Evolutionary conservation across 1,140 invertebrate species (phyloP).

Genomic region (Neuroterus valhalla): DNA sequence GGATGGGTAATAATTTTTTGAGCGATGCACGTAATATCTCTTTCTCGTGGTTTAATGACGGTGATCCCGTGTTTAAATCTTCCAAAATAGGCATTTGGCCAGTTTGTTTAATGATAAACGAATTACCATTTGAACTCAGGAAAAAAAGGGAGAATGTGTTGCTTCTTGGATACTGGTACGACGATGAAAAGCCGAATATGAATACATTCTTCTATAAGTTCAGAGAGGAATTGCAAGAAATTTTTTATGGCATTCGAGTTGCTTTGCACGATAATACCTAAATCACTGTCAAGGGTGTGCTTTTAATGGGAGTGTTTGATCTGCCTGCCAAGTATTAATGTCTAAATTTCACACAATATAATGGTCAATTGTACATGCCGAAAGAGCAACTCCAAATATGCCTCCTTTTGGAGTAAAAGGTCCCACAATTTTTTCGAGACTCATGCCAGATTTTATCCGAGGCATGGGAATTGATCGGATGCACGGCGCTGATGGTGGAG

Average conservation of each 20-base stretch:
- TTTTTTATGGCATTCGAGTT: neutral
- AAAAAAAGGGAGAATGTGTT: neutral
- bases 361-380: neutral
- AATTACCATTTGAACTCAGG: constrained; percentile 73
- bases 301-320: neutral
- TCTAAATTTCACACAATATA: neutral
- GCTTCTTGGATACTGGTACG: constrained; percentile 41
- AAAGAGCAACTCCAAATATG: neutral
- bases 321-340: neutral
- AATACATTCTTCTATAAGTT: constrained; percentile 10
- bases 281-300: neutral
- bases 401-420: neutral
- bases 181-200: constrained; percentile 35
- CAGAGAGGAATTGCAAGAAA: neutral
- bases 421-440: neutral
- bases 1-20: neutral
- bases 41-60: neutral
- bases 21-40: neutral
- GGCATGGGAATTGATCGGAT: neutral
- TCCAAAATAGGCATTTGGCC: neutral
- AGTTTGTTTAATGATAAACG: constrained; percentile 40
- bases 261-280: neutral
- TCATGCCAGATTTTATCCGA: neutral
- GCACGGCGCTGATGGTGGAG: neutral
- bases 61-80: neutral